Evolutionary conservation across 2,888 invertebrate genomes (phyloP), one percentile per base, ranked within the genome.

Genomic region (Callinectes sapidus): DNA sequence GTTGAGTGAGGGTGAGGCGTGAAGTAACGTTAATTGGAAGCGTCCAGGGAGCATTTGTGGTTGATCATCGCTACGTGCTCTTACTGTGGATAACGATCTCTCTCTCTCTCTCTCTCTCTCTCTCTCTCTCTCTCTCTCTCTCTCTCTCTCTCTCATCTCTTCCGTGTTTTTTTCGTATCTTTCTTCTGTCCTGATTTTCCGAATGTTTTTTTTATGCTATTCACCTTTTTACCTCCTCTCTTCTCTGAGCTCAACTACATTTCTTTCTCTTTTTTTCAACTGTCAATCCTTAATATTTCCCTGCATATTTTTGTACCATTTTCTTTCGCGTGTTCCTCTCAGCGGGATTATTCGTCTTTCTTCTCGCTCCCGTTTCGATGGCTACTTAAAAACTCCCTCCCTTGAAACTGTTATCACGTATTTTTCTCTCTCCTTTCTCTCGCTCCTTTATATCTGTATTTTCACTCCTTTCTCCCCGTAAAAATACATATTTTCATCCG

Each of bases 111-210:
- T 71, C 71, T 71, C 71, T 71, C 71, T 28, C 71, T 71, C 71
- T 71, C 71, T 71, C 71, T 71, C 71, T 71, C 71, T 71, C 71
- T 71, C 71, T 71, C 71, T 71, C 71, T 71, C 71, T 71, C 71
- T 71, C 28, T 71, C 28, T 28, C 28, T 71, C 28, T 28, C 28
- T 71, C 28, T 28, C 28, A n/a, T 71, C 28, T 71, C 28, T 71
- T 71, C n/a, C n/a, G 5, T n/a, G 5, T 71, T n/a, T 71, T n/a
- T 23, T n/a, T 71, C 28, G 28, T 10, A 13, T n/a, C 28, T 28
- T 28, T 71, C 10, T 71, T 71, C 71, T 71, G 6, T 71, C n/a
- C 8, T 71, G n/a, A 71, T n/a, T 71, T 71, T n/a, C 18, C 1
- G 23, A 61, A 5, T 61, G 18, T 18, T 61, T 61, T 18, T 61